Conservation (phyloP, 2,113 vertebrate species). For the Tonatia bakeri region DNA sequence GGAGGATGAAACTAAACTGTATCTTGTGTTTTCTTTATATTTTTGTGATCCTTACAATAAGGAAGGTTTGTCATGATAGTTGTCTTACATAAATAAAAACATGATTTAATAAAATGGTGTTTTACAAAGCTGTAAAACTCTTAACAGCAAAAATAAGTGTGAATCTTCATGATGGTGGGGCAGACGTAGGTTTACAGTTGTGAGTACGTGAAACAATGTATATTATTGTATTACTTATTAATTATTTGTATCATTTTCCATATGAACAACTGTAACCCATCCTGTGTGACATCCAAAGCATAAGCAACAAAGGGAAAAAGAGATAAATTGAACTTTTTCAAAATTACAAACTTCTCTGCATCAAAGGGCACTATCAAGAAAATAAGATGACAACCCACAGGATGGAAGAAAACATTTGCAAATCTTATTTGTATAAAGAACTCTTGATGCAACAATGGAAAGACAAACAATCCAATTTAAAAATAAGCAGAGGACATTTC, state of each 20-base stretch:
- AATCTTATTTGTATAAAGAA: neutral
- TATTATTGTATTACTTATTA: too few relatives aligned
- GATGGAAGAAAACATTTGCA: neutral
- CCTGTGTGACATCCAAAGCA: neutral
- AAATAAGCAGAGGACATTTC: neutral
- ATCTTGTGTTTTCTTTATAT: neutral
- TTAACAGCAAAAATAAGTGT: neutral
- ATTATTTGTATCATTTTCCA: too few relatives aligned
- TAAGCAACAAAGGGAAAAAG: neutral
- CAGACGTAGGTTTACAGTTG: too few relatives aligned
- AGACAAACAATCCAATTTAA: neutral
- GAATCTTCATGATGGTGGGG: neutral
- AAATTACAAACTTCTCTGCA: neutral
- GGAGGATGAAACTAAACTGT: neutral
- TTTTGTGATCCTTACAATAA: neutral
- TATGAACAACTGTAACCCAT: too few relatives aligned
- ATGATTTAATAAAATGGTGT: neutral
- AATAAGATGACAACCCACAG: neutral
- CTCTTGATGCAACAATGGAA: neutral
- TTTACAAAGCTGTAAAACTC: slow-evolving; percentile 5
- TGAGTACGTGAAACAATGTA: too few relatives aligned
- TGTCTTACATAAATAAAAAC: neutral
- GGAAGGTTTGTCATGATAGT: neutral
- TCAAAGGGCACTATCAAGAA: neutral
- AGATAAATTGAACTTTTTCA: neutral